Evolutionary conservation across 2,113 vertebrate genomes (phyloP), one percentile per base, ranked within the genome.

Genomic region (Dolichallabes microphthalmus): DNA sequence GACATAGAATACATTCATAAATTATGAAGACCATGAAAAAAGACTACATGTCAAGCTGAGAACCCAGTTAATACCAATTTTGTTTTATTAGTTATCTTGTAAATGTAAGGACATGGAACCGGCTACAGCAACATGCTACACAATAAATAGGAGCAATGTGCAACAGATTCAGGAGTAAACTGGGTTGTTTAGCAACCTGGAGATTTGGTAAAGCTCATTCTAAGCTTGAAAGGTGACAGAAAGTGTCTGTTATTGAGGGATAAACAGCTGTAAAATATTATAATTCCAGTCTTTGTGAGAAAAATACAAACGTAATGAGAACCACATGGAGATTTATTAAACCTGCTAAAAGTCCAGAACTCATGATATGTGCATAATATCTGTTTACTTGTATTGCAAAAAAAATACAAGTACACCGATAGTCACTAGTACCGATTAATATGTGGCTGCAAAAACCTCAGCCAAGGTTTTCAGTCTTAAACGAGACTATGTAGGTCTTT

Each of bases 71-170:
- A 86, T 76, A 86, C 58, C 80, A 76, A 79, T 82, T 87, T 82
- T n/a, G 50, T 92, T 90, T 94, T 92, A 94, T 94, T 93, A 78
- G 89, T 93, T 90, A 92, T 86, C 57, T 71, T 89, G 90, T 91
- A 82, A 87, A 86, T 80, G 85, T 82, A 91, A 89, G 90, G 93
- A 92, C 91, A 90, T 89, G 87, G 73, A 75, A 75, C 75, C 1
- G 7, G 86, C 61, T 87, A 90, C 86, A 88, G 88, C 27, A 83
- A 91, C 87, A 91, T 87, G 87, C 90, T 92, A 90, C 55, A 92
- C 89, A 94, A 94, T 94, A 94, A 94, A 94, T 94, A 94, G 89
- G 85, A 91, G 86, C 74, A 89, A 89, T 80, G 83, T 60, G 53
- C 68, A 63, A 32, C 30, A 73, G 52, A 68, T 55, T 84, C 8